These are phyloP conservation scores for Hippocampus abdominalis DNA, from an alignment of 2,113 vertebrate species.

Conservation along the genomic window DNA sequence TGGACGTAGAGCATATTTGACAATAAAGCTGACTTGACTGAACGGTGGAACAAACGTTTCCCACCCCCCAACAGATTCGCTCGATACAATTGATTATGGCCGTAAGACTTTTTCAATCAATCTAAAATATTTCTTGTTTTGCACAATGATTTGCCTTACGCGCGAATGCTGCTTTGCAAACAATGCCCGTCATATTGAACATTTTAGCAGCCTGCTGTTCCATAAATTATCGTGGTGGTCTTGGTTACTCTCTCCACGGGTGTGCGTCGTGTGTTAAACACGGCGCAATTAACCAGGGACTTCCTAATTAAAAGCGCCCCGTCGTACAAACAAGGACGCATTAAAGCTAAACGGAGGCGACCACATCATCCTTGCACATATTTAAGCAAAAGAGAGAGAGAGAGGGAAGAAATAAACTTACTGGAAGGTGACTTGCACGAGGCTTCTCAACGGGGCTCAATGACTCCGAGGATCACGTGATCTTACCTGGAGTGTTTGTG, in stretches of 20 bases:
- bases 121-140: no score
- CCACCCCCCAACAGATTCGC: no score
- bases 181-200: background rate
- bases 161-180: no score
- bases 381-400: no score
- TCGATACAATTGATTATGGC: no score
- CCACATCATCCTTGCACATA: background rate
- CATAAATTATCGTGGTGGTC: background rate
- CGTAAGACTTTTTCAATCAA: no score
- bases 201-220: background rate
- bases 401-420: background rate
- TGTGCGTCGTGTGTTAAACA: background rate
- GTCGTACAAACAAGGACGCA: background rate
- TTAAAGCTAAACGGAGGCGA: background rate
- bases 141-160: no score
- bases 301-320: background rate
- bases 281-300: background rate
- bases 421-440: background rate
- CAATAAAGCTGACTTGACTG: no score
- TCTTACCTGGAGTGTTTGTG: background rate
- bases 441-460: background rate
- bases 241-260: background rate
- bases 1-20: no score
- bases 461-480: background rate
- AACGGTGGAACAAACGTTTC: no score